Evolutionary conservation across 1,140 invertebrate species (phyloP).

Genomic region (Drosophila setifemur): DNA sequence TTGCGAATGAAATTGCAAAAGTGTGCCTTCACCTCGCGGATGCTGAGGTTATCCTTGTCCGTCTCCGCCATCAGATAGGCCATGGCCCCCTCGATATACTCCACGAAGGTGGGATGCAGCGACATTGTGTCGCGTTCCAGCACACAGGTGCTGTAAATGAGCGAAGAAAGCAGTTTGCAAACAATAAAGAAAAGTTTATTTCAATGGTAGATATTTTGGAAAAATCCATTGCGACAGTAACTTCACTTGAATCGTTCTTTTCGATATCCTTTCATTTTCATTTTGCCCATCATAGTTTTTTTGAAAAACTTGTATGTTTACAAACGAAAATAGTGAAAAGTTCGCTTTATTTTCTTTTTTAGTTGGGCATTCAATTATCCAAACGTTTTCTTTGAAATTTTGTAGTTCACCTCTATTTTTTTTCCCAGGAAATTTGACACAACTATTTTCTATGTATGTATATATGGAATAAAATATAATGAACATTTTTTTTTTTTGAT

Average conservation of each 20-base stretch:
- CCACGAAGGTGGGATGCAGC: constrained; percentile 93
- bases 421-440: too few relatives aligned
- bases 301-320: neutral
- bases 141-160: constrained; percentile 87
- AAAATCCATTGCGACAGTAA: neutral
- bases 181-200: neutral
- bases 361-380: too few relatives aligned
- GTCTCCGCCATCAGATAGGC: constrained; percentile 95
- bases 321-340: too few relatives aligned
- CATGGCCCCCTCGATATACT: constrained; percentile 97
- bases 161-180: constrained; percentile 11
- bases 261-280: too few relatives aligned
- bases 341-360: too few relatives aligned
- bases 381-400: too few relatives aligned
- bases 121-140: constrained; percentile 92
- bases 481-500: too few relatives aligned
- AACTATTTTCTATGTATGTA: too few relatives aligned
- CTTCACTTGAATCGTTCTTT: too few relatives aligned
- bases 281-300: too few relatives aligned
- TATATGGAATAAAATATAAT: too few relatives aligned
- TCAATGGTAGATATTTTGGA: neutral
- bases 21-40: constrained; percentile 94
- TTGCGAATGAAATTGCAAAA: constrained; percentile 97
- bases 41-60: constrained; percentile 91
- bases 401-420: too few relatives aligned